A percentile compares a stretch with the other conserved stretches of the same genome.
These are phyloP conservation scores for Nemotelus nigrinus DNA, from an alignment of 2,888 invertebrate species.

Conservation along the genomic window DNA sequence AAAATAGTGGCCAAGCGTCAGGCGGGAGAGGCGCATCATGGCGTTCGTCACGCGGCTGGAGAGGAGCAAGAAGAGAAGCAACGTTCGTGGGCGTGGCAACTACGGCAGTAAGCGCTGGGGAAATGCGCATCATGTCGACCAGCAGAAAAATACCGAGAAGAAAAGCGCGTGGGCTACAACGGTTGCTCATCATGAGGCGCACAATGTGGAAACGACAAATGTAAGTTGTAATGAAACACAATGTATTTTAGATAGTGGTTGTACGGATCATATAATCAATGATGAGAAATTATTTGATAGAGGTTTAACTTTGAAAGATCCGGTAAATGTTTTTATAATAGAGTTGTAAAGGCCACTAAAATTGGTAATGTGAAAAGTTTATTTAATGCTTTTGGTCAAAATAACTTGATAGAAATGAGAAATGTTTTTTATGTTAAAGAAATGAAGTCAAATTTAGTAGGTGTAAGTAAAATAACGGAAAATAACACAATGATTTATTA, in stretches of 20 bases:
- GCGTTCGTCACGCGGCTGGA: not conserved
- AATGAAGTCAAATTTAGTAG: slow-evolving; percentile 44
- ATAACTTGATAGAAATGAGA: slow-evolving; percentile 23
- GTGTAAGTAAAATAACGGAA: slow-evolving; percentile 39
- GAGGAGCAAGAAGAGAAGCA: too few relatives aligned
- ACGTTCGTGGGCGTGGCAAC: too few relatives aligned
- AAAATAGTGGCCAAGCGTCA: not conserved
- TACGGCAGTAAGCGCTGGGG: not conserved
- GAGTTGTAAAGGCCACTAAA: slow-evolving; percentile 3
- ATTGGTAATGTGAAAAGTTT: not conserved
- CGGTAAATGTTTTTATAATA: not conserved
- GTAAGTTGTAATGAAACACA: not conserved
- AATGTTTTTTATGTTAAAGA: slow-evolving; percentile 46
- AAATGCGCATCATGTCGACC: not conserved
- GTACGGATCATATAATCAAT: slow-evolving; percentile 4
- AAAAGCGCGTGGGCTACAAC: not conserved
- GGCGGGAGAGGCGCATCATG: not conserved
- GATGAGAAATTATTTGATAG: not conserved
- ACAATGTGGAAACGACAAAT: too few relatives aligned
- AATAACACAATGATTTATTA: slow-evolving; percentile 40
- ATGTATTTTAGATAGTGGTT: slow-evolving; percentile 5
- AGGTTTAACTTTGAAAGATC: not conserved
- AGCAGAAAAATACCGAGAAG: not conserved
- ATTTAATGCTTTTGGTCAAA: too few relatives aligned
- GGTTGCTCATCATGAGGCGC: not conserved